Conservation (phyloP, 2,888 invertebrate species). For the Volucella inflata region DNA sequence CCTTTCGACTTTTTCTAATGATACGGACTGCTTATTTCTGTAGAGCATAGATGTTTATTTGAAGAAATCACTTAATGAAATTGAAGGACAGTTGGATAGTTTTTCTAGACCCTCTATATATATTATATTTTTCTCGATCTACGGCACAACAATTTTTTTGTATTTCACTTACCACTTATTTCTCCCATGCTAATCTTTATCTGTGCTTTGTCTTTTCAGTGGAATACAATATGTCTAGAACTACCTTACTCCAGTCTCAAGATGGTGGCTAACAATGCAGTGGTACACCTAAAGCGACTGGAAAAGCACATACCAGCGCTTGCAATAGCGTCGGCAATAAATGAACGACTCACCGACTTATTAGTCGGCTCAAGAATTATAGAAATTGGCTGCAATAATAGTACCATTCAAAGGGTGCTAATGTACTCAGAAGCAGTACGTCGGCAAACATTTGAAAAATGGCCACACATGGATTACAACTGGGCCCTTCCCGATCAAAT, state of each 20-base stretch:
- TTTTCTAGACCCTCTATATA: no score
- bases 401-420: constrained; percentile 84
- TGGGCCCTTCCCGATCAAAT: constrained; percentile 98
- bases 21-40: no score
- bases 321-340: constrained; percentile 94
- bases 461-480: constrained; percentile 99
- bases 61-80: no score
- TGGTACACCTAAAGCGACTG: constrained; percentile 92
- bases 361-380: constrained; percentile 84
- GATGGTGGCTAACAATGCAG: constrained; percentile 90
- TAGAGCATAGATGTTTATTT: no score
- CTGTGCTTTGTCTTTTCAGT: constrained; percentile 85
- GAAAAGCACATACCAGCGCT: constrained; percentile 93
- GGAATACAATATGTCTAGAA: constrained; percentile 94
- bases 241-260: constrained; percentile 92
- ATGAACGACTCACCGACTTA: constrained; percentile 92
- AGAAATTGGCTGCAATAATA: constrained; percentile 82
- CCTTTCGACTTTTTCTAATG: no score
- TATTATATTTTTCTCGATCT: no score
- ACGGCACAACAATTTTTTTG: no score
- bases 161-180: no score
- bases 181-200: not conserved
- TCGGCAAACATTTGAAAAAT: constrained; percentile 94
- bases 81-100: no score
- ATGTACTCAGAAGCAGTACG: constrained; percentile 97